Base-by-base conservation (phyloP, 2,113 vertebrate species). In the Sylvietta virens region DNA sequence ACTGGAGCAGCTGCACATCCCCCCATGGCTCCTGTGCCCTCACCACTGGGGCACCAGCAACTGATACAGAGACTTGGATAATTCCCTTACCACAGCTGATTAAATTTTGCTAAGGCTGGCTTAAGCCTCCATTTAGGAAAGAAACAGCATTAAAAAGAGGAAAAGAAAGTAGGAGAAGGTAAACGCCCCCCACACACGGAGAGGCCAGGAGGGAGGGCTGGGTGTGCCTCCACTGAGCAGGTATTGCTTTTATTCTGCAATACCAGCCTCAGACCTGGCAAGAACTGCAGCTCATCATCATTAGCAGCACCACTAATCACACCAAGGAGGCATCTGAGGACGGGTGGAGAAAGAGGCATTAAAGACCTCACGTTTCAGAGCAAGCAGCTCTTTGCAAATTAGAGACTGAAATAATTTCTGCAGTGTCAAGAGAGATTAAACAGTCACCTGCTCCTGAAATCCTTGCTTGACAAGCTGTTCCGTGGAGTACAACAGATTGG, bases 181-280 rank as follows among this genome's bases (percentile, higher is more conserved):
- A 22, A 92, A 53, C 26, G 17, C 5, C 45, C 16, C 17, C 15
- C 4, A 0, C 2, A 7, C 53, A 61, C 1, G 0, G 13, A 33
- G 37, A 10, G 37, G 24, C 10, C 31, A 42, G 74, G 58, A 88
- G 33, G 64, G 76, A 66, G 45, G 4, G 74, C 87, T 79, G 81
- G 81, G 54, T 30, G 88, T 73, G 85, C 28, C 90, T 18, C 54
- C 80, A 35, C 2, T 0, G 28, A 62, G 45, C 74, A 92, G 62
- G 79, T 53, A 39, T 65, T 73, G 35, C 74, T 81, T 64, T 72
- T 35, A 44, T 51, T 70, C 91, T 56, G 92, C 88, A 90, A 53
- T 9, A 45, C 19, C 58, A 64, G 60, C 90, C 65, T 28, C 58
- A 67, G 45, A 57, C 28, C 26, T 35, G n/a, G 23, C 78, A 33